phyloP scores from a whole-genome alignment of 2,113 vertebrate species.

The Burhinus oedicnemus region DNA sequence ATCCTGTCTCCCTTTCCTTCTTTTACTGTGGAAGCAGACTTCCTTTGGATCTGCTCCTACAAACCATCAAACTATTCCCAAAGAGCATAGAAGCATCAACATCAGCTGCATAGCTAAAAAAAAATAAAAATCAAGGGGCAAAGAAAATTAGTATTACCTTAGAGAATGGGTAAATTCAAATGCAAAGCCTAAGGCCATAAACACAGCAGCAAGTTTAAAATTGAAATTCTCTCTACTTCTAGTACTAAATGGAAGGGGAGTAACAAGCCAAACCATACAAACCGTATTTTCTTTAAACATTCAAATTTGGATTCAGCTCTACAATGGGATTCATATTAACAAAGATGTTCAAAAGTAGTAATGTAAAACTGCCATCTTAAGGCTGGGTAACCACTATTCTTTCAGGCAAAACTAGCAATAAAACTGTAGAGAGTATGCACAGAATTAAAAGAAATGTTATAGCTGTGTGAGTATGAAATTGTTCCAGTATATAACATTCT shows the following conservation, averaged over 20 bases:
- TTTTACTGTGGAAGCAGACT: constrained; percentile 33
- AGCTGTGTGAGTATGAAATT: not conserved
- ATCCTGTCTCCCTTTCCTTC: constrained; percentile 47
- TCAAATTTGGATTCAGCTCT: not conserved
- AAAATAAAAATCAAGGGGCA: not conserved
- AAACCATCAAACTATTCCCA: not conserved
- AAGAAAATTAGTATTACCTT: not conserved
- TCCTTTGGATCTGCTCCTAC: constrained; percentile 24
- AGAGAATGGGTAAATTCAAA: not conserved
- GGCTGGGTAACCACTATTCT: not conserved
- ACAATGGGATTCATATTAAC: not conserved
- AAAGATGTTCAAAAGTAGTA: not conserved
- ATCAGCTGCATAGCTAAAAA: not conserved
- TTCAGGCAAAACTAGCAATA: not conserved
- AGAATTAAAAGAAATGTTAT: not conserved
- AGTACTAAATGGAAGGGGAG: not conserved
- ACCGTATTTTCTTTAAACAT: not conserved
- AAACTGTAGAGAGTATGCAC: not conserved
- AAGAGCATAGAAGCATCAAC: not conserved
- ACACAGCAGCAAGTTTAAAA: not conserved
- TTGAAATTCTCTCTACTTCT: not conserved
- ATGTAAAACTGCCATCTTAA: not conserved
- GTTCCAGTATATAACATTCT: not conserved
- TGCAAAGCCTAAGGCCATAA: not conserved
- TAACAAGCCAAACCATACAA: not conserved